Base-by-base conservation (phyloP, 2,888 invertebrate genomes). In the Andrena minutula region DNA sequence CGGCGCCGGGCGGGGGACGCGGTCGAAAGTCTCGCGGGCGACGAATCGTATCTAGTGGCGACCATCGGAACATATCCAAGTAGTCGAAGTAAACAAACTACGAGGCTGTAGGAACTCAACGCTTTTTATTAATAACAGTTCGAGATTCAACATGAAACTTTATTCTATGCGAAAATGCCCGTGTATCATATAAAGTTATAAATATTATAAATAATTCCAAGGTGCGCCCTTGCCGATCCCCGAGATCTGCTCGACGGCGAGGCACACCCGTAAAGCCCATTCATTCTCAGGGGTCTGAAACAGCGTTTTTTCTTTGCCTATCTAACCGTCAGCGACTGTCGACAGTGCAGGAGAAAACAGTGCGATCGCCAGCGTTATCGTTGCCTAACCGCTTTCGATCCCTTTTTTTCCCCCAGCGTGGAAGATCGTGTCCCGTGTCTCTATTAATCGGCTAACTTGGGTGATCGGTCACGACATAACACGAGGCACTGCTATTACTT, bases 181-280 rank as follows among this genome's bases (percentile, higher is more conserved):
- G 89, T 90, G 84, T 90, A 80, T 80, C 89, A 89, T 86, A 84
- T 92, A 92, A 92, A 92, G 92, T 92, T 92, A 92, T 92, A 92
- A 91, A 92, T 92, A 92, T 90, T 91, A 92, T 91, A 92, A 92
- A 91, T 92, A 92, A 92, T 91, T 41, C 28, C 86, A 88, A 87
- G 84, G 86, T 85, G 82, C 81, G 77, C 72, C 60, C 66, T 30
- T 3, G 32, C 60, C 80, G 75, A 63, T 74, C 74, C 41, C 41
- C 80, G 82, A 83, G 72, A 32, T 56, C 66, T 75, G 72, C 77
- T 81, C 65, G 77, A 72, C 53, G 69, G 78, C 74, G 75, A 84
- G 26, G 69, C 60, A 65, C 61, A 61, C 65, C 63, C 53, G 69
- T 61, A 66, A 56, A 77, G 75, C 71, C 75, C 60, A 66, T 71